These are phyloP conservation scores for Lagorchestes hirsutus DNA, from an alignment of 2,797 vertebrate species.

Conservation along the genomic window DNA sequence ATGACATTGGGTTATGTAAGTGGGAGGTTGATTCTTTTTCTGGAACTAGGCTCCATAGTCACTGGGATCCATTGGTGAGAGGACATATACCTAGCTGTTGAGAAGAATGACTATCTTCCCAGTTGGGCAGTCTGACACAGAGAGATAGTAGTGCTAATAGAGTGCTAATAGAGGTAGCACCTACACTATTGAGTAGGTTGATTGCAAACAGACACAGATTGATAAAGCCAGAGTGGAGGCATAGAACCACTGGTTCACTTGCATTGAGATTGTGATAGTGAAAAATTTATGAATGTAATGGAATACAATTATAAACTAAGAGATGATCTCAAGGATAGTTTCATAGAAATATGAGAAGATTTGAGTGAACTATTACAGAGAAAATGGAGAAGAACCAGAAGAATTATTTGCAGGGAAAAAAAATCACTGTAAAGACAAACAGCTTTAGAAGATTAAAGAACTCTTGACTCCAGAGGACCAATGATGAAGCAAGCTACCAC, in stretches of 20 bases:
- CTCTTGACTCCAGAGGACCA: not conserved
- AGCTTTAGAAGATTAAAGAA: not conserved
- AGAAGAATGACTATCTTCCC: slow-evolving; percentile 98
- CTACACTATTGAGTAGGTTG: slow-evolving; percentile 92
- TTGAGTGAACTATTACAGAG: not conserved
- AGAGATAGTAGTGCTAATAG: slow-evolving; percentile 96
- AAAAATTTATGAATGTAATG: slow-evolving; percentile 84
- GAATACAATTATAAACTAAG: not conserved
- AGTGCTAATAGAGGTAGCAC: slow-evolving; percentile 98
- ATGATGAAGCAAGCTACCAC: not conserved
- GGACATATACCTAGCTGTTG: slow-evolving; percentile 97
- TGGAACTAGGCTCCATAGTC: slow-evolving; percentile 97
- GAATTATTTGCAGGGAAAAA: not conserved
- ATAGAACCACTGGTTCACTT: slow-evolving; percentile 99
- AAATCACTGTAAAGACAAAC: not conserved
- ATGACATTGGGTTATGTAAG: not conserved
- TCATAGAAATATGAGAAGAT: not conserved
- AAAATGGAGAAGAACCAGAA: not conserved
- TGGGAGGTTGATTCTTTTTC: not conserved
- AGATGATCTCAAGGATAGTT: not conserved
- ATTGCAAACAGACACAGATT: slow-evolving; percentile 99
- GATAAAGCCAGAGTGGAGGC: slow-evolving; percentile 99
- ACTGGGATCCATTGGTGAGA: slow-evolving; percentile 98
- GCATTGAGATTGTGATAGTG: slow-evolving; percentile 98
- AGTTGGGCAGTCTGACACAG: slow-evolving; percentile 98